Base-by-base conservation (phyloP, 2,888 invertebrate species). In the Hydrotaea cyrtoneurina region DNA sequence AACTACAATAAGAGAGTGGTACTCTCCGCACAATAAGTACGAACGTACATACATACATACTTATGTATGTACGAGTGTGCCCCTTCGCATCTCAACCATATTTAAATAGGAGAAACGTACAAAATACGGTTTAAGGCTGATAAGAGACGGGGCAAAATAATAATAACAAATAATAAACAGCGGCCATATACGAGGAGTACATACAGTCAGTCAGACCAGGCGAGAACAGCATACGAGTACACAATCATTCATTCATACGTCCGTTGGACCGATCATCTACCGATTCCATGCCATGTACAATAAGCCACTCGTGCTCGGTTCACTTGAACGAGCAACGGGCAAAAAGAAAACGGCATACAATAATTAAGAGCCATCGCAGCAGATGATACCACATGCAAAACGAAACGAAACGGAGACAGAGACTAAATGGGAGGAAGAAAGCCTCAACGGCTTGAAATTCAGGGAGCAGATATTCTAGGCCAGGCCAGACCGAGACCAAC, bases 21-120 rank as follows among this genome's bases (percentile, higher is more conserved):
- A 43, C 71, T 62, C 62, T 10, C 46, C 62, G 21, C 43, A 71
- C 50, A 71, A 50, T 71, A 46, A 23, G 50, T 31, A 31, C 31
- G 31, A 4, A 31, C 31, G 31, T 23, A 26, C 50, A 71, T 39
- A 46, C 50, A 50, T 53, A 21, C 26, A 11, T 19, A 26, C 23
- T 21, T n/a, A 43, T 69, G 46, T 69, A 46, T 53, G 50, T 46
- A 50, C 26, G 26, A 36, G 73, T 39, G 19, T 39, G 39, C 39
- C 3, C 10, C 7, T 39, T 1, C 11, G 10, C 23, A 82, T 85
- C 85, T 83, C 81, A 81, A 85, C 86, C 83, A 86, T 74, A 86
- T 86, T 86, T 86, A 86, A 86, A 86, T 86, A 83, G 81, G 82
- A 82, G 80, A 85, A 80, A 78, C 75, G 55, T 55, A 55, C 55